Base-by-base conservation (phyloP, 2,797 vertebrate genomes). In the Artibeus lituratus region DNA sequence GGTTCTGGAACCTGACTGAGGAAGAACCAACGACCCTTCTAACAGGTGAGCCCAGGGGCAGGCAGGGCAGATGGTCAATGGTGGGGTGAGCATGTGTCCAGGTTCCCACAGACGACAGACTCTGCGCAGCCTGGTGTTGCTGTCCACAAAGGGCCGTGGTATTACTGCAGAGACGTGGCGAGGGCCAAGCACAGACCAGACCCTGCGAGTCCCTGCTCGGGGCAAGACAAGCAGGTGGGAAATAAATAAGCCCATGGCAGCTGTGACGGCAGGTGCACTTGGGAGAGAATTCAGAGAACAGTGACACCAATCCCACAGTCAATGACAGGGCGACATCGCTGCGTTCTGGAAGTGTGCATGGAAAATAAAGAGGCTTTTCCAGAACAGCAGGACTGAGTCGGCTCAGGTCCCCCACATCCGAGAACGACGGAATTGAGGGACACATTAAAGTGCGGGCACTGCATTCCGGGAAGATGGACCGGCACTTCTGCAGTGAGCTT, bases 301-400 rank as follows among this genome's bases (percentile, higher is more conserved):
- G 0, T 0, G n/a, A 5, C 2, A 2, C 67, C 16, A 1, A 4
- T 3, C 35, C 57, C 39, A 4, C 24, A 0, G n/a, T 4, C 14
- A 47, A 3, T 7, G 74, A 24, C 0, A 1, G 15, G 6, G n/a
- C 0, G 2, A 55, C 29, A 37, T 0, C 7, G 32, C 0, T 12
- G 22, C 3, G 35, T 14, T 80, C 81, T 10, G 10, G 29, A 44
- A 55, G 32, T 11, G 65, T 7, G 10, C 26, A 7, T 0, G 9
- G 67, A 29, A 49, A 35, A 87, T 57, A 53, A 62, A 93, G 81
- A 11, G 37, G 70, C 55, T 70, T 69, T 65, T 65, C 49, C 72
- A 65, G 32, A 29, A n/a, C 1, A 59, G 70, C 1, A n/a, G 76
- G 0, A 49, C 57, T 7, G 37, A 37, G 59, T 21, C 55, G 16